These are phyloP conservation scores for Tor tambroides DNA, from an alignment of 2,113 vertebrate genomes.

Conservation along the genomic window DNA sequence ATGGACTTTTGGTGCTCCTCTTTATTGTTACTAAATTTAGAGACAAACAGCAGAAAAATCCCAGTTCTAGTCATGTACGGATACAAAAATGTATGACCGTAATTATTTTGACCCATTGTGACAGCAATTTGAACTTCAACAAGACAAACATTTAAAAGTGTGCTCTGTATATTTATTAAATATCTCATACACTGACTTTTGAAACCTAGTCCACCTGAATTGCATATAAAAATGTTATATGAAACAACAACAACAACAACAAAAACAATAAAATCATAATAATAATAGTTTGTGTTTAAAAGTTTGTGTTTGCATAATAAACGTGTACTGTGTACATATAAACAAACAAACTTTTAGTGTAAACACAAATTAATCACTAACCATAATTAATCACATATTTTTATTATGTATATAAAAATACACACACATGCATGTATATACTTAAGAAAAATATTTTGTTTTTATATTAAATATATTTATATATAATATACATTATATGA, in stretches of 20 bases:
- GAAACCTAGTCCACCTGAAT: not conserved
- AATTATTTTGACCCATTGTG: not conserved
- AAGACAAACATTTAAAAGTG: not conserved
- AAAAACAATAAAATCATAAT: not conserved
- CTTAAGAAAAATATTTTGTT: no score
- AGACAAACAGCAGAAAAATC: not conserved
- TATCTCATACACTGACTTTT: not conserved
- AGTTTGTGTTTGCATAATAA: no score
- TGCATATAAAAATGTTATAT: not conserved
- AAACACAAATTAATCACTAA: no score
- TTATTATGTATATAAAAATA: no score
- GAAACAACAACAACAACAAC: not conserved
- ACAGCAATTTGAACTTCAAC: not conserved
- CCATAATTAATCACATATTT: no score
- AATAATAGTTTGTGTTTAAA: not conserved
- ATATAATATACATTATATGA: no score
- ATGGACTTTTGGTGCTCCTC: conserved; percentile 92
- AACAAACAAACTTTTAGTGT: no score
- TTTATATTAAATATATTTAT: no score
- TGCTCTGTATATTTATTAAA: not conserved
- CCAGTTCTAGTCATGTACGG: no score
- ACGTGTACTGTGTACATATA: no score
- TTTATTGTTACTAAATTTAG: conserved; percentile 76
- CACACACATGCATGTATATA: no score
- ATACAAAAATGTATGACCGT: not conserved